Evolutionary conservation across 2,797 vertebrate species (phyloP).

Genomic region (Hipposideros larvatus): DNA sequence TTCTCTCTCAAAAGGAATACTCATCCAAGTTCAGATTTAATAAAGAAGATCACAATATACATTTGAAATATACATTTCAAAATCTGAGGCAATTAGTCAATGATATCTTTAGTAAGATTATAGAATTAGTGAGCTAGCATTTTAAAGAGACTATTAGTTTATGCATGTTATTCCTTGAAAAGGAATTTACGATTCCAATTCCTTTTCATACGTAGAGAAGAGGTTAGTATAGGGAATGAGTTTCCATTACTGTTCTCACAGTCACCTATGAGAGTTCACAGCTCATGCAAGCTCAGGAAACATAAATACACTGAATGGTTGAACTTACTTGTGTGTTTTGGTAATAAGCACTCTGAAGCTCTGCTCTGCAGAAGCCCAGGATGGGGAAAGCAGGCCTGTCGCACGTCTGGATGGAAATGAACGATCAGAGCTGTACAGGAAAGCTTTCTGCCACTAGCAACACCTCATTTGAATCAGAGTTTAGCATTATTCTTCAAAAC

Average conservation of each 20-base stretch:
- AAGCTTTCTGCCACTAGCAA: not conserved
- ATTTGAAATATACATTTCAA: not conserved
- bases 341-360: not conserved
- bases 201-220: not conserved
- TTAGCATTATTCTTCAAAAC: constrained; percentile 36
- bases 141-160: constrained; percentile 38
- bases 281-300: constrained; percentile 51
- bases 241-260: not conserved
- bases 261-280: not conserved
- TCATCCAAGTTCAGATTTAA: constrained; percentile 16
- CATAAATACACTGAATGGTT: not conserved
- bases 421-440: not conserved
- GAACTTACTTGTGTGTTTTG: constrained; percentile 54
- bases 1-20: not conserved
- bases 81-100: constrained; percentile 3
- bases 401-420: constrained; percentile 56
- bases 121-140: not conserved
- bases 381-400: constrained; percentile 58
- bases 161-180: constrained; percentile 25
- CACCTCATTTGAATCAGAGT: not conserved
- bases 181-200: constrained; percentile 28
- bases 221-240: not conserved
- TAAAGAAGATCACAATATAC: not conserved
- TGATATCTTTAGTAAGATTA: constrained; percentile 18
- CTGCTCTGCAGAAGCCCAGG: constrained; percentile 70